These are phyloP conservation scores for Forbesichthys papilliferus DNA, from an alignment of 2,113 vertebrate species.

Conservation along the genomic window DNA sequence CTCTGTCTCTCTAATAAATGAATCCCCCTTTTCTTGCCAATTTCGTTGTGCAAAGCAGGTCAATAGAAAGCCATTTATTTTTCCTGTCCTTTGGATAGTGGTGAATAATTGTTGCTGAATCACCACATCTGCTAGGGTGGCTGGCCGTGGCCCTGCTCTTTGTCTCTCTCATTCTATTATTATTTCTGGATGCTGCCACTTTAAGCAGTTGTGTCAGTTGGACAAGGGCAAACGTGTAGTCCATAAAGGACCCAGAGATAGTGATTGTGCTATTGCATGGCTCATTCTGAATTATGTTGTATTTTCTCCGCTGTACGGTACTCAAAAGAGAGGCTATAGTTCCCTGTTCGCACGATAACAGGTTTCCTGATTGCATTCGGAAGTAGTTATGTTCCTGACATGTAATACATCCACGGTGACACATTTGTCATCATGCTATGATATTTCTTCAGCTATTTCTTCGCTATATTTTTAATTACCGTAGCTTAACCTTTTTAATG, in stretches of 20 bases:
- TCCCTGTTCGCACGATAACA: constrained; percentile 6
- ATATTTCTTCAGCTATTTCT: constrained; percentile 35
- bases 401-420: constrained; percentile 34
- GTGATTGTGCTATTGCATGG: not conserved
- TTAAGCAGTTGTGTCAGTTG: not conserved
- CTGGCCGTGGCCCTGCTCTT: constrained; percentile 35
- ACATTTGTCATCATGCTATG: constrained; percentile 47
- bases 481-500: constrained; percentile 62
- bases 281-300: not conserved
- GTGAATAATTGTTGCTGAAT: constrained; percentile 75
- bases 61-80: constrained; percentile 70
- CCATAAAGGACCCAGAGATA: not conserved
- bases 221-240: not conserved
- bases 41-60: constrained; percentile 68
- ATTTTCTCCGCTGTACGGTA: not conserved
- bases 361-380: constrained; percentile 22
- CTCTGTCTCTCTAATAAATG: constrained; percentile 69
- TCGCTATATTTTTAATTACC: constrained; percentile 17
- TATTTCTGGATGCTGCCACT: constrained; percentile 23
- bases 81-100: constrained; percentile 53
- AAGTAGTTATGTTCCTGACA: constrained; percentile 46
- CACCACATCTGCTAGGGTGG: constrained; percentile 58
- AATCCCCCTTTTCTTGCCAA: constrained; percentile 59
- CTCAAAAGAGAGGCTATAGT: not conserved
- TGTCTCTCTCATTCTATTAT: constrained; percentile 50